A percentile compares a stretch with the other conserved stretches of the same genome.
Conservation (phyloP, 1,140 invertebrate species). For the Andricus grossulariae region DNA sequence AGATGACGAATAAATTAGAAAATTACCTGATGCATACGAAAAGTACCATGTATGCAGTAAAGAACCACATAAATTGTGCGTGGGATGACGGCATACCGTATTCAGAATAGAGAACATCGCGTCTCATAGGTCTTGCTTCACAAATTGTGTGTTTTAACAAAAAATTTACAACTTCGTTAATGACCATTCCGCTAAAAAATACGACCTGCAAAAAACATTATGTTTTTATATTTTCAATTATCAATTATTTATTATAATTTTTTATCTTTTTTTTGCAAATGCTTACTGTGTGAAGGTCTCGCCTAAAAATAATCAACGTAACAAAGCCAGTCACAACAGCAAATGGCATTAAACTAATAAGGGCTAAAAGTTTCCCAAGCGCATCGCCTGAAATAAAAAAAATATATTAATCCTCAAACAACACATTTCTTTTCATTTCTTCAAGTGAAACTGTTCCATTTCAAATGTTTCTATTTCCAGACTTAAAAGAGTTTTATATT, state of each 20-base stretch:
- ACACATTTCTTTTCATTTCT: too few relatives aligned
- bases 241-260: conserved; percentile 25
- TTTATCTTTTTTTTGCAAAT: conserved; percentile 37
- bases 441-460: too few relatives aligned
- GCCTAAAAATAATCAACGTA: conserved; percentile 89
- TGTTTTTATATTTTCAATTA: conserved; percentile 32
- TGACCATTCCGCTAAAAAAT: conserved; percentile 87
- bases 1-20: too few relatives aligned
- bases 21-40: conserved; percentile 91
- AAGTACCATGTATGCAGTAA: conserved; percentile 89
- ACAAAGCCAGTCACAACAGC: conserved; percentile 88
- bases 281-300: conserved; percentile 93
- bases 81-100: conserved; percentile 97
- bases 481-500: too few relatives aligned
- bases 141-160: conserved; percentile 89
- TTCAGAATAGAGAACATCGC: conserved; percentile 85
- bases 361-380: conserved; percentile 76
- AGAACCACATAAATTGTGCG: conserved; percentile 95
- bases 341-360: conserved; percentile 89
- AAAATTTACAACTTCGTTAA: conserved; percentile 89
- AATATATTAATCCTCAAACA: conserved; percentile 1
- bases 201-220: conserved; percentile 82
- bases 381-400: conserved; percentile 61
- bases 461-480: too few relatives aligned
- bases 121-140: conserved; percentile 85